Percentiles rank a stretch among this genome's conserved stretches.
Conservation (phyloP, 2,113 vertebrate genomes). For the Drymodes brunneopygia region DNA sequence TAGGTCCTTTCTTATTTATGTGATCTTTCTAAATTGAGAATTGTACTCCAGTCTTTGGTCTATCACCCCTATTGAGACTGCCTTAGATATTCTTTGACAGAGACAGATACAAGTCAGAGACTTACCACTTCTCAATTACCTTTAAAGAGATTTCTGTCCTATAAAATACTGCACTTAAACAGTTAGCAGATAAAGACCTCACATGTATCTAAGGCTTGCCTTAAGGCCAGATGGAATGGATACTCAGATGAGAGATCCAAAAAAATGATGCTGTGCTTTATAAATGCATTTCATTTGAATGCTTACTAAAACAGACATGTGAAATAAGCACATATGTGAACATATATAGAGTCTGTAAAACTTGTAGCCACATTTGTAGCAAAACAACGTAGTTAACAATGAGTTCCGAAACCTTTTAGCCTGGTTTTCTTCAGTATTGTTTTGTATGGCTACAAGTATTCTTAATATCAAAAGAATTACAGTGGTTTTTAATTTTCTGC, state of each 20-base stretch:
- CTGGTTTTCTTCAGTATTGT: not conserved
- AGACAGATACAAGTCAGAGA: not conserved
- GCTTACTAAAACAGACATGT: not conserved
- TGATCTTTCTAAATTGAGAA: not conserved
- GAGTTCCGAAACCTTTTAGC: not conserved
- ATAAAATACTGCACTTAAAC: not conserved
- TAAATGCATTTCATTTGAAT: not conserved
- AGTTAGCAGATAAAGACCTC: not conserved
- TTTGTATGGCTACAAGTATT: not conserved
- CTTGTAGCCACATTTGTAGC: not conserved
- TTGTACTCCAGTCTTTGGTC: not conserved
- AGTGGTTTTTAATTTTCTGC: not conserved
- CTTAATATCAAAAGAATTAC: not conserved
- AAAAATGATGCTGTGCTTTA: not conserved
- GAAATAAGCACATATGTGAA: not conserved
- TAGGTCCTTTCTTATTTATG: not conserved
- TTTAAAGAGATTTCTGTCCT: not conserved
- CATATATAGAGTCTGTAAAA: not conserved
- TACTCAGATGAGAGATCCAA: not conserved
- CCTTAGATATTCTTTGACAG: not conserved
- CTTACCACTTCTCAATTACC: not conserved
- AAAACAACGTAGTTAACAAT: not conserved
- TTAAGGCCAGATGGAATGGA: not conserved
- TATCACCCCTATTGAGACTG: not conserved
- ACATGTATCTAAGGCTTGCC: not conserved